phyloP scores from a whole-genome alignment of 2,113 vertebrate genomes.

The Chionodraco myersi region DNA sequence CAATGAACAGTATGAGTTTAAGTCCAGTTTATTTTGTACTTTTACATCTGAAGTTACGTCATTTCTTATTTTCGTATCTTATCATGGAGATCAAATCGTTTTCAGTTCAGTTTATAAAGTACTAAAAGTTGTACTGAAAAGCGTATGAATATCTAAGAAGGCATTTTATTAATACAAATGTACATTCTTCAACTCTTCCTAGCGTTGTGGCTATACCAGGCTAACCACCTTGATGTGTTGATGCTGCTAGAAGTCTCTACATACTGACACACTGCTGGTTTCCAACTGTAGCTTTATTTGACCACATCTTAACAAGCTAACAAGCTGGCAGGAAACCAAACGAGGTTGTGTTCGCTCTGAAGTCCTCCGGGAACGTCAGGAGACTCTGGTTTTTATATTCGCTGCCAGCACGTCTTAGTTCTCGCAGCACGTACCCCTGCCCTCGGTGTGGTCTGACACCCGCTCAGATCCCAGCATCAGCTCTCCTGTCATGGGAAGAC shows the following conservation, averaged over 20 bases:
- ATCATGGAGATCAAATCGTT: not conserved
- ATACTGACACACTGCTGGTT: not conserved
- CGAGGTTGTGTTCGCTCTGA: not conserved
- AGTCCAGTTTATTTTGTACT: not conserved
- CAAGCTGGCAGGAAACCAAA: constrained; percentile 8
- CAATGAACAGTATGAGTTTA: too few relatives aligned
- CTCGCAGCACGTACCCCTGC: not conserved
- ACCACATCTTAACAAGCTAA: constrained; percentile 8
- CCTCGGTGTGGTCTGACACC: not conserved
- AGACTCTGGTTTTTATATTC: not conserved
- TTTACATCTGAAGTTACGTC: not conserved
- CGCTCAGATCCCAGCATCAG: constrained; percentile 3
- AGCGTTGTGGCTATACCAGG: not conserved
- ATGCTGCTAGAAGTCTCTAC: not conserved
- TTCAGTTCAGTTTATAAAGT: not conserved
- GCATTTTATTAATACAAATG: not conserved
- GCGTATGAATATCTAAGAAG: not conserved
- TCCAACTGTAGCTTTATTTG: constrained; percentile 19
- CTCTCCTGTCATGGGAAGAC: not conserved
- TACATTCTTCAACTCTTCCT: not conserved
- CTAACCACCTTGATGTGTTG: not conserved
- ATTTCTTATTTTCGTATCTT: not conserved
- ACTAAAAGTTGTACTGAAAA: not conserved
- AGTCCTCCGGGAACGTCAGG: not conserved
- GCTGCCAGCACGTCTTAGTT: not conserved